Evolutionary conservation across 2,113 vertebrate species (phyloP), one percentile per base, ranked within the genome.

Genomic region (Tragelaphus scriptus): DNA sequence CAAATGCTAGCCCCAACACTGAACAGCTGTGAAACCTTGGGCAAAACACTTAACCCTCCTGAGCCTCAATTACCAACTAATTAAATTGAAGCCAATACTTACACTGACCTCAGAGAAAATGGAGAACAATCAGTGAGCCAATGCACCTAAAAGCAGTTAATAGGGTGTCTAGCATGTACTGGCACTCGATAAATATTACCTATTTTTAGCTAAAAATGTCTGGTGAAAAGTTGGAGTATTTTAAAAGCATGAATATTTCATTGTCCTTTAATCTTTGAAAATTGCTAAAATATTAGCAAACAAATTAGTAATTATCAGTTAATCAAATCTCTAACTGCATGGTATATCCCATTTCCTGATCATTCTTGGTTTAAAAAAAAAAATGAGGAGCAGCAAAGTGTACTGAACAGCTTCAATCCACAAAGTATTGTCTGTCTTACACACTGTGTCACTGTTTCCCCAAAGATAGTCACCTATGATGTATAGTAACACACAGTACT

Each of bases 401-500:
- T 53, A 59, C 28, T 2, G 47, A 95, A 88, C 40, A 47, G 47
- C 49, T 97, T 97, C 81, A 68, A 79, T 61, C 71, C 55, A 97
- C 47, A 79, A 97, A 93, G 10, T 13, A 95, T 49, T 30, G 75
- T 68, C 95, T 87, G 86, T 96, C 87, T 97, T 23, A 87, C 12
- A 15, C 0, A 0, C 14, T 68, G 1, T 51, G 89, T 30, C 91
- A 7, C 0, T n/a, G 26, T 21, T 85, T 65, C 59, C 88, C 95
- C 65, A 40, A 95, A 96, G 82, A 97, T 7, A 80, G 96, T 90
- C 93, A 71, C 21, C 91, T 81, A 25, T 91, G 97, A 97, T 97
- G 80, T 98, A 98, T 3, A 61, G 44, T 5, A 1, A 85, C 21
- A 28, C 51, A 97, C 58, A 65, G 58, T 63, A 96, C 91, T 98